These are phyloP conservation scores for Mormyrops boulengeri DNA, from an alignment of 2,797 vertebrate genomes.

Conservation along the genomic window DNA sequence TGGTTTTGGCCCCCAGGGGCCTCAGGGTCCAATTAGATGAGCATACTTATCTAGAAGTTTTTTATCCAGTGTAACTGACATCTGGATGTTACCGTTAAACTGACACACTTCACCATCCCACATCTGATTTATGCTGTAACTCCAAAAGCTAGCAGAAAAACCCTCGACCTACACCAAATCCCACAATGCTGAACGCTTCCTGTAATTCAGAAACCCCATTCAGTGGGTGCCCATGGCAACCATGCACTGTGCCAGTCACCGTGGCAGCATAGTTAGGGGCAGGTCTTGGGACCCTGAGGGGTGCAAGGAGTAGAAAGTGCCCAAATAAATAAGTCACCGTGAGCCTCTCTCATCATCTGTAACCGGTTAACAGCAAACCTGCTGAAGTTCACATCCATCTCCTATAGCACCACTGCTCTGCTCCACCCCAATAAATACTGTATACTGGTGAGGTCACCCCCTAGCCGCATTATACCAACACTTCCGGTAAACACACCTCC, in stretches of 20 bases:
- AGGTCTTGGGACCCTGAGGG: neutral
- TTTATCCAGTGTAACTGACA: neutral
- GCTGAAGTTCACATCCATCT: slow-evolving; percentile 10
- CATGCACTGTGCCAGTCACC: neutral
- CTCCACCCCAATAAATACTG: slow-evolving; percentile 3
- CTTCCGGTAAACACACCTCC: neutral
- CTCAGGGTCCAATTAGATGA: neutral
- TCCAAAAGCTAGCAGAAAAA: neutral
- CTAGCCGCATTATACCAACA: neutral
- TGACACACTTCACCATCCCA: neutral
- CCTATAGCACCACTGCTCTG: neutral
- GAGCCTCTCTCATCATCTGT: neutral
- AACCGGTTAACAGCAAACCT: neutral
- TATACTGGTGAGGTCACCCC: neutral
- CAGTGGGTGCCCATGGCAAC: neutral
- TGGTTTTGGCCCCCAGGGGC: neutral
- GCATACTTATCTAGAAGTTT: neutral
- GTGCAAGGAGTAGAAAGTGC: slow-evolving; percentile 6
- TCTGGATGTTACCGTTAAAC: neutral
- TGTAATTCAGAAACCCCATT: neutral
- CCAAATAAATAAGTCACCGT: slow-evolving; percentile 5
- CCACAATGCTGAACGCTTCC: neutral
- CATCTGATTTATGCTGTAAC: neutral
- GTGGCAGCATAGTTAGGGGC: neutral
- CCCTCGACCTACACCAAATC: neutral